Evolutionary conservation across 35 echinoderm and acorn worm genomes (phyloP), one percentile per base, ranked within the genome.

Genomic region (Acanthaster planci): DNA sequence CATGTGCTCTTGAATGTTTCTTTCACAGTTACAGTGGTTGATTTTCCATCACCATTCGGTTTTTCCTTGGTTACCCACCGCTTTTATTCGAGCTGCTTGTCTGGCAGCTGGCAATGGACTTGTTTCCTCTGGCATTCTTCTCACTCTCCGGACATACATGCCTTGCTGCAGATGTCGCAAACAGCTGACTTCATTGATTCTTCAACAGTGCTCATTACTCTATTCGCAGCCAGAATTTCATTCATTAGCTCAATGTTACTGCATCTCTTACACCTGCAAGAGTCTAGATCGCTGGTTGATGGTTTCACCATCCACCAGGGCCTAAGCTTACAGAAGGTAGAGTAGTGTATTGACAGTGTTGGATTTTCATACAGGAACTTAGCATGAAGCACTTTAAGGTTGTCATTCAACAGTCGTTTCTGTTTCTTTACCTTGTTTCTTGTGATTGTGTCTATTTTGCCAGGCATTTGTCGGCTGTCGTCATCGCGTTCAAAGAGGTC

Each of bases 401-500:
- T 68, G 35, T 85, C 57, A 85, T 85, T 85, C 36, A 84, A 84
- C 1, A 84, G 51, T 39, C 82, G 4, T 35, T 84, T 84, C 57
- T 84, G 26, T 29, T 67, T 85, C 30, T 75, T 85, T 12, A 85
- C 19, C 30, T 85, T 85, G 19, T 72, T 15, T 27, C 19, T 14
- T 21, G 83, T 85, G 12, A 85, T 85, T 32, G 83, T 85, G 37
- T 85, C 83, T n/a, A 72, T 85, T 27, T 85, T 85, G 7, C 64
- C 83, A 34, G 83, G 83, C 83, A 85, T 85, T 39, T 72, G 55
- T 18, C 83, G 55, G 39, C 83, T 85, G 59, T 85, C 72, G 40
- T 85, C 83, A 32, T 85, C 83, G 26, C 64, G 22, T 85, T 85
- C 83, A 85, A 85, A 31, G 47, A 84, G 60, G 22, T 84, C 82